Conservation (phyloP, 2,888 invertebrate genomes). For the Cerastis leucographa region DNA sequence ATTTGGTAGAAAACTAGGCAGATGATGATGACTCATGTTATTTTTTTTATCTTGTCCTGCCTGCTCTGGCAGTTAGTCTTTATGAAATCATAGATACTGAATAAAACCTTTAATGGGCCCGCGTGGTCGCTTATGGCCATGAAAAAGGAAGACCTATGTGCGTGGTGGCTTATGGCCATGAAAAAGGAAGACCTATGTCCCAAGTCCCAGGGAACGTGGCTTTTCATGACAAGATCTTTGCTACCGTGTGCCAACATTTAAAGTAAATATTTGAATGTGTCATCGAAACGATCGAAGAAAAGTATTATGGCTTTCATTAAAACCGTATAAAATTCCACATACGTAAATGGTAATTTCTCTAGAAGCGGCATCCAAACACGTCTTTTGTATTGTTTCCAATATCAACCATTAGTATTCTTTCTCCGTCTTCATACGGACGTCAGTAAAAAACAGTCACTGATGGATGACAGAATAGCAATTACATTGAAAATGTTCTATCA, state of each 20-base stretch:
- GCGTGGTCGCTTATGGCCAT: not conserved
- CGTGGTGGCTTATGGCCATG: not conserved
- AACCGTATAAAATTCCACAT: conserved; percentile 42
- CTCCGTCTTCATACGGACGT: conserved; percentile 54
- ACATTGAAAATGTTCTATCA: conserved; percentile 41
- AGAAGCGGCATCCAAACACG: conserved; percentile 38
- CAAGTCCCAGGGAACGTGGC: too few species aligned
- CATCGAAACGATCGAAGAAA: conserved; percentile 3
- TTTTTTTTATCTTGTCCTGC: not conserved
- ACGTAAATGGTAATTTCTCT: conserved; percentile 51
- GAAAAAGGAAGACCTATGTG: not conserved
- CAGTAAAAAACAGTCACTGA: conserved; percentile 59
- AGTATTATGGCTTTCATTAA: conserved; percentile 24
- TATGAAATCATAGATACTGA: not conserved
- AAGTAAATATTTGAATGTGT: not conserved
- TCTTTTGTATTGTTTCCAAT: conserved; percentile 50
- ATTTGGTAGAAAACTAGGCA: too few species aligned
- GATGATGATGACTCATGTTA: not conserved
- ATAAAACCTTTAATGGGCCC: not conserved
- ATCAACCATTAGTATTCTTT: conserved; percentile 58
- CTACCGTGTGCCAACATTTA: not conserved
- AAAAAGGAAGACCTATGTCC: not conserved
- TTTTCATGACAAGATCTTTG: not conserved
- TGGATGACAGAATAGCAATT: conserved; percentile 58
- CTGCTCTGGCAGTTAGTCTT: not conserved